Conservation (phyloP, 23 tunicate species). For the Trididemnum nubilum region DNA sequence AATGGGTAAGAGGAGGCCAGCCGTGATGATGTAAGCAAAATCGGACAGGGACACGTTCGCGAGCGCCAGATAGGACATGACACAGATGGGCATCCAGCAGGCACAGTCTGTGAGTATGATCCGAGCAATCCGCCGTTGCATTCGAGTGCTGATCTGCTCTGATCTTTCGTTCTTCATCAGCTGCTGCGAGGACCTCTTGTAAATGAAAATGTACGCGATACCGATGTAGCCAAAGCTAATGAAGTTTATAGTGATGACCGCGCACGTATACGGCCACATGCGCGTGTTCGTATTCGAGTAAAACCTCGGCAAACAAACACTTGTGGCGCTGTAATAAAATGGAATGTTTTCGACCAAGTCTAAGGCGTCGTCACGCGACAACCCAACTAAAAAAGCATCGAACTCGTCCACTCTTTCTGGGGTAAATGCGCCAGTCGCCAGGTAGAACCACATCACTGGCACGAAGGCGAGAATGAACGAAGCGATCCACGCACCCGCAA, state of each 20-base stretch:
- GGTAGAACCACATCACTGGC: not conserved
- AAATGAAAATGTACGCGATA: not conserved
- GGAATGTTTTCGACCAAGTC: not conserved
- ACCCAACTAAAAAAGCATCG: not conserved
- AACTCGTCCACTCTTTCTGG: not conserved
- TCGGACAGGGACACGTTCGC: not conserved
- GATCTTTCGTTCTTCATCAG: not conserved
- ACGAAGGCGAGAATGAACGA: not conserved
- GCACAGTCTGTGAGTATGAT: conserved; percentile 13
- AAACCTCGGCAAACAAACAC: conserved; percentile 9
- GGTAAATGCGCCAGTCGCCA: not conserved
- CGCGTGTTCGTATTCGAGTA: not conserved
- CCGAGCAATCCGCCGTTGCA: conserved; percentile 11
- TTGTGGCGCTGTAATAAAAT: conserved; percentile 9
- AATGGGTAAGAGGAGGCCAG: not conserved
- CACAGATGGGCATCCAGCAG: conserved; percentile 8
- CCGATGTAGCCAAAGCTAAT: not conserved
- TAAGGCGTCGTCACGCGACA: not conserved
- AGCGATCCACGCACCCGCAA: not conserved
- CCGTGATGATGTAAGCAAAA: conserved; percentile 14
- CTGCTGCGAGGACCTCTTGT: not conserved
- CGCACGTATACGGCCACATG: not conserved
- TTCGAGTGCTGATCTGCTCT: not conserved
- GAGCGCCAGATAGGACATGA: conserved; percentile 1
- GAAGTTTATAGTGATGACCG: conserved; percentile 6